Conservation (phyloP, 2,113 vertebrate species). For the Pseudonaja textilis region DNA sequence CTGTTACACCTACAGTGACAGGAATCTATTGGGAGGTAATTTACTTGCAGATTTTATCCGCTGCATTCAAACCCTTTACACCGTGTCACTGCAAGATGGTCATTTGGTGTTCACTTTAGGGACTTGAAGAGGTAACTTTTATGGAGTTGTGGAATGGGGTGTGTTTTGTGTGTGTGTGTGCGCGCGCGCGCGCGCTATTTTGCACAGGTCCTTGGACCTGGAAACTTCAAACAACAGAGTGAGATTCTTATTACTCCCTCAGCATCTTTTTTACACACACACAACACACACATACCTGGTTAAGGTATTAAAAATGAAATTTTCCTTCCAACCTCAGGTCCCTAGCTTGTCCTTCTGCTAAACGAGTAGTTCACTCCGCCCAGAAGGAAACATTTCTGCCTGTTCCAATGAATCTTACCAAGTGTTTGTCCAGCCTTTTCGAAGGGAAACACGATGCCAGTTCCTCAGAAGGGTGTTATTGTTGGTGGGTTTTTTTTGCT, state of each 20-base stretch:
- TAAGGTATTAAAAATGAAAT: background rate
- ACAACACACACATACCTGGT: background rate
- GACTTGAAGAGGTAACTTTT: background rate
- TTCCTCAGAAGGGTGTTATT: background rate
- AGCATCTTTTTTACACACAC: background rate
- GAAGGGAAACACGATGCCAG: background rate
- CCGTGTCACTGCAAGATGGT: background rate
- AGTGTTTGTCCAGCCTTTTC: background rate
- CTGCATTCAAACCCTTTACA: background rate
- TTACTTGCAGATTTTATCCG: background rate
- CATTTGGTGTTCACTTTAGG: background rate
- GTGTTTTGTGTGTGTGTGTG: too few relatives aligned
- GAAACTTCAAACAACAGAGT: background rate
- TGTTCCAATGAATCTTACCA: background rate
- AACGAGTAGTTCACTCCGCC: background rate
- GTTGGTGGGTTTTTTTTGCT: background rate
- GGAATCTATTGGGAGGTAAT: background rate
- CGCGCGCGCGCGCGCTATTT: fast-evolving
- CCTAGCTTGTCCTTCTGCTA: background rate
- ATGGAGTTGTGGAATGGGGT: background rate
- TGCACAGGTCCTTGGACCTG: background rate
- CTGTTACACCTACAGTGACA: background rate
- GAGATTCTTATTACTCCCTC: background rate
- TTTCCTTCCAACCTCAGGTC: background rate
- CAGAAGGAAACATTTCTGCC: background rate